These are phyloP conservation scores for Timandra comae DNA, from an alignment of 2,888 invertebrate genomes.

Conservation along the genomic window DNA sequence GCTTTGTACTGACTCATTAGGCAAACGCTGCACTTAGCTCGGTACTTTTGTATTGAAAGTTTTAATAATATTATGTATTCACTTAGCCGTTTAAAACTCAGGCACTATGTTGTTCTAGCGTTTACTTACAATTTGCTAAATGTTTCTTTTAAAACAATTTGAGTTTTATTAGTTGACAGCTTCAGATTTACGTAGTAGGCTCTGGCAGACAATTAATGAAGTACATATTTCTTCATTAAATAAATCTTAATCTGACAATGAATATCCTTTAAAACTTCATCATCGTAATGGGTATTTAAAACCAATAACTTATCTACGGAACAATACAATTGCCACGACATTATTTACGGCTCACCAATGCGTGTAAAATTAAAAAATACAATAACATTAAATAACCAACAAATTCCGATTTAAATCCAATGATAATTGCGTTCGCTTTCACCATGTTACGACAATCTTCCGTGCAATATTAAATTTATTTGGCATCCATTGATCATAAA, in stretches of 20 bases:
- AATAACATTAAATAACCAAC: no score
- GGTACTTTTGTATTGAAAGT: neutral
- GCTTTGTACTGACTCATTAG: neutral
- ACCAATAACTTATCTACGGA: conserved; percentile 1
- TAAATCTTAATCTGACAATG: no score
- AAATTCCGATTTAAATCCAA: conserved; percentile 20
- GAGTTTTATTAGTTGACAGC: no score
- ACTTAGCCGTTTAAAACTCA: no score
- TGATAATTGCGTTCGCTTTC: conserved; percentile 28
- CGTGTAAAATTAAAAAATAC: no score
- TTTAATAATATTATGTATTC: neutral
- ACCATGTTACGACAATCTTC: conserved; percentile 15
- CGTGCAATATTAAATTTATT: conserved; percentile 47
- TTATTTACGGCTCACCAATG: no score
- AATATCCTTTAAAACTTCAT: no score
- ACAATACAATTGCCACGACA: conserved; percentile 14
- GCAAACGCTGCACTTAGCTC: conserved; percentile 9
- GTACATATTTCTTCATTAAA: no score
- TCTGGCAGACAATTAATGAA: no score
- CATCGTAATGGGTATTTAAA: no score
- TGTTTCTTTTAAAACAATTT: no score
- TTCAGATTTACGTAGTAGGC: no score
- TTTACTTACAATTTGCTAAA: neutral
- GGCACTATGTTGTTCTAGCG: neutral
- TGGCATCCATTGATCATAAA: conserved; percentile 54